Conservation (phyloP, 2,888 invertebrate genomes). For the Spatulosminthurus flaviceps region DNA sequence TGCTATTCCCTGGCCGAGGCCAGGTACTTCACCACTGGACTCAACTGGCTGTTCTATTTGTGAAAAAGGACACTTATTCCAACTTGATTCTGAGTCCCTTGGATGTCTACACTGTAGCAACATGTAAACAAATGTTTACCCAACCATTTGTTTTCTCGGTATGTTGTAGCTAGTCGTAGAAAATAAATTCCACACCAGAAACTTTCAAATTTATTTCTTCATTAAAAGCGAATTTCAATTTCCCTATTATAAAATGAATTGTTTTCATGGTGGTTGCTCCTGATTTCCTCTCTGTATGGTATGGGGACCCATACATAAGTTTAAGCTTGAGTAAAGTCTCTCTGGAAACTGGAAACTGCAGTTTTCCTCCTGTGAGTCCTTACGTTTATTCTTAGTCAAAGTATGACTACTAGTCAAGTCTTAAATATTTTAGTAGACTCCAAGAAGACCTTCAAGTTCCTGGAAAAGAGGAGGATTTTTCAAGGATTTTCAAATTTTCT, state of each 20-base stretch:
- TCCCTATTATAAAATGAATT: slow-evolving; percentile 20
- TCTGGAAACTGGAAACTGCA: too few species aligned
- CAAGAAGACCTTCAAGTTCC: background rate
- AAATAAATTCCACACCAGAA: slow-evolving; percentile 37
- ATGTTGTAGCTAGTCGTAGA: slow-evolving; percentile 5
- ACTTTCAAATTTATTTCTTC: slow-evolving; percentile 41
- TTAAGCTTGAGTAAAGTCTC: too few species aligned
- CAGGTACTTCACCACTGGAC: too few species aligned
- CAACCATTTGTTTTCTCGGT: slow-evolving; percentile 14
- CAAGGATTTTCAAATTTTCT: background rate
- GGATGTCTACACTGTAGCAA: too few species aligned
- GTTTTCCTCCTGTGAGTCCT: background rate
- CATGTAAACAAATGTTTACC: slow-evolving; percentile 40
- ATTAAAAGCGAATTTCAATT: slow-evolving; percentile 41
- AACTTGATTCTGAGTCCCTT: too few species aligned
- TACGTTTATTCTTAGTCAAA: background rate
- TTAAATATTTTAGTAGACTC: background rate
- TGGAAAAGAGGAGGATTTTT: background rate
- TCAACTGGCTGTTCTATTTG: too few species aligned
- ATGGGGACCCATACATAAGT: too few species aligned
- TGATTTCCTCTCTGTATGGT: background rate
- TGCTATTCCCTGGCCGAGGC: too few species aligned
- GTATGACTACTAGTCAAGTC: background rate
- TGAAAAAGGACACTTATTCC: too few species aligned
- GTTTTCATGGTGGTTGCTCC: background rate